Evolutionary conservation across 2,888 invertebrate genomes (phyloP).

Genomic region (Lutraria lutraria): DNA sequence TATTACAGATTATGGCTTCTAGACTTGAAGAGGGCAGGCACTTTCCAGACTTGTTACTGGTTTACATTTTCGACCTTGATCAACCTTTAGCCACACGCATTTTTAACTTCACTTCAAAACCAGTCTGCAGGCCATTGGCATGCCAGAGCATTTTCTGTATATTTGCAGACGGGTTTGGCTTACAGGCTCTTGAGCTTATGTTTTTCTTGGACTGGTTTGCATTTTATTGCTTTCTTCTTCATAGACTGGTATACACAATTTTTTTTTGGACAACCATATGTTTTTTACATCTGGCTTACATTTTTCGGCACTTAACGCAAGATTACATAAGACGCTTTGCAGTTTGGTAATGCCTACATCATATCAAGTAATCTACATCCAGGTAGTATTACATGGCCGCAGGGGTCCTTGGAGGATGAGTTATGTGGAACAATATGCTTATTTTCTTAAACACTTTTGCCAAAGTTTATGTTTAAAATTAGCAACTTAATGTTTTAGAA

Average conservation of each 20-base stretch:
- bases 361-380: conserved; percentile 55
- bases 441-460: conserved; percentile 25
- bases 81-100: conserved; percentile 21
- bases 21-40: conserved; percentile 6
- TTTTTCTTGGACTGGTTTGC: conserved; percentile 58
- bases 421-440: conserved; percentile 8
- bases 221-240: conserved; percentile 50
- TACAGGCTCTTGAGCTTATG: conserved; percentile 47
- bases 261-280: conserved; percentile 69
- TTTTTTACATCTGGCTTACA: conserved; percentile 71
- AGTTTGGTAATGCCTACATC: conserved; percentile 59
- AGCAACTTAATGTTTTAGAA: conserved; percentile 6
- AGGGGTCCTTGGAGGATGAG: conserved; percentile 51
- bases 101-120: conserved; percentile 11
- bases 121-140: conserved; percentile 39
- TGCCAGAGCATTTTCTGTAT: conserved; percentile 22
- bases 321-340: conserved; percentile 69
- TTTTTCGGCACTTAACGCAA: conserved; percentile 70
- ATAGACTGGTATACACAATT: conserved; percentile 55
- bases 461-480: conserved; percentile 20
- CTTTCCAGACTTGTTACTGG: conserved; percentile 14
- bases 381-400: conserved; percentile 55
- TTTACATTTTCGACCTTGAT: neutral
- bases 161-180: conserved; percentile 41
- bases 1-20: conserved; percentile 6